These are phyloP conservation scores for Pseudococcus jackbeardsleyi DNA, from an alignment of 2,888 invertebrate genomes.

Conservation along the genomic window DNA sequence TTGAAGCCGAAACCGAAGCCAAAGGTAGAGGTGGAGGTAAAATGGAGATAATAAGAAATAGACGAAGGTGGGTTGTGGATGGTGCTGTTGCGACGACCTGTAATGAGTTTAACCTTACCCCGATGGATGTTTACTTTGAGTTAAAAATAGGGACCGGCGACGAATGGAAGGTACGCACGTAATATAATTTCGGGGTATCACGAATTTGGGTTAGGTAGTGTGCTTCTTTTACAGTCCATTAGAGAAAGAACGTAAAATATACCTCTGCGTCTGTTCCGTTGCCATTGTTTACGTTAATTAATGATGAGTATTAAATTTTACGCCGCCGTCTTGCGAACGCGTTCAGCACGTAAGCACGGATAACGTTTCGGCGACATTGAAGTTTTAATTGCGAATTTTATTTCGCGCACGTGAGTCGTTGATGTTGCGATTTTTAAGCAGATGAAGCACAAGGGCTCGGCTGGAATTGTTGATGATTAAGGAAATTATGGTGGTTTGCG, in stretches of 20 bases:
- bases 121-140: slow-evolving; percentile 60
- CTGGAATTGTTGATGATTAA: slow-evolving; percentile 33
- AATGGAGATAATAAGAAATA: slow-evolving; percentile 56
- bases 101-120: slow-evolving; percentile 64
- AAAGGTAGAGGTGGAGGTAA: slow-evolving; percentile 51
- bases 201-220: slow-evolving; percentile 62
- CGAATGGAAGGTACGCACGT: slow-evolving; percentile 42
- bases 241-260: slow-evolving; percentile 63
- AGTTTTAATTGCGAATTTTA: slow-evolving; percentile 51
- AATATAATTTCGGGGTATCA: slow-evolving; percentile 63
- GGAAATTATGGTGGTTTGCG: slow-evolving; percentile 19
- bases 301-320: slow-evolving; percentile 58
- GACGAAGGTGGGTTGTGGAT: slow-evolving; percentile 56
- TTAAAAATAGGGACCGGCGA: slow-evolving; percentile 56
- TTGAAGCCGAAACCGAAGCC: no score
- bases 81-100: slow-evolving; percentile 58
- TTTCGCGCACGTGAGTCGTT: slow-evolving; percentile 42
- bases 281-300: slow-evolving; percentile 63
- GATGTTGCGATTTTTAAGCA: slow-evolving; percentile 27
- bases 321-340: slow-evolving; percentile 14
- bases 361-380: slow-evolving; percentile 47
- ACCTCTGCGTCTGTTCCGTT: slow-evolving; percentile 43
- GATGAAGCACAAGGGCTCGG: neutral
- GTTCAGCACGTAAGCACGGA: slow-evolving; percentile 44
- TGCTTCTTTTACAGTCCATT: slow-evolving; percentile 60